Conservation (phyloP, 1,140 invertebrate genomes). For the Chymomyza costata region DNA sequence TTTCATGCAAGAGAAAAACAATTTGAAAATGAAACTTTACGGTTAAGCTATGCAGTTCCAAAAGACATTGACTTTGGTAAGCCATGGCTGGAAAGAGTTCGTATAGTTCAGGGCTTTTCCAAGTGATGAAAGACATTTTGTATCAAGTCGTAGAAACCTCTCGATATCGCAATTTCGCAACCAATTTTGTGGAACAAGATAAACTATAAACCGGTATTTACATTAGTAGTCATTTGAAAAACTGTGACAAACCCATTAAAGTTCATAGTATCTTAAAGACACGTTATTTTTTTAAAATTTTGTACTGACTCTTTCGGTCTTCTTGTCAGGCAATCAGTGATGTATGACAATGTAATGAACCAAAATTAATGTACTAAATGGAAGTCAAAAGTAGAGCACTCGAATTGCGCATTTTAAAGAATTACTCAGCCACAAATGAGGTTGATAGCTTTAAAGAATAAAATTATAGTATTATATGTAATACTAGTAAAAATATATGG, state of each 20-base stretch:
- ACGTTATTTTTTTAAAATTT: too few species aligned
- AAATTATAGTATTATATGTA: not conserved
- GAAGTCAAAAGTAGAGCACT: slow-evolving; percentile 54
- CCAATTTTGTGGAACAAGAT: slow-evolving; percentile 59
- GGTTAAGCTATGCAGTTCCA: slow-evolving; percentile 41
- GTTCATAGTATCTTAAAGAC: slow-evolving; percentile 1
- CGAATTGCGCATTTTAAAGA: slow-evolving; percentile 16
- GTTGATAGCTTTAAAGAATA: slow-evolving; percentile 4
- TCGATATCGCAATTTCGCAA: slow-evolving; percentile 47
- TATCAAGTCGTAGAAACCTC: too few species aligned
- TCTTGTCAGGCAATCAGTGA: slow-evolving; percentile 48
- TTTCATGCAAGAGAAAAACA: too few species aligned
- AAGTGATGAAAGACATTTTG: too few species aligned
- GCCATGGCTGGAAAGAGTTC: slow-evolving; percentile 8
- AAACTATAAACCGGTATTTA: slow-evolving; percentile 27
- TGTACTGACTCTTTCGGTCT: too few species aligned
- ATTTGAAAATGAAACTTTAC: slow-evolving; percentile 63
- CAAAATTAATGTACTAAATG: slow-evolving; percentile 61
- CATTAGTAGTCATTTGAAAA: slow-evolving; percentile 40
- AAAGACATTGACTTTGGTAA: slow-evolving; percentile 50
- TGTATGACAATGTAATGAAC: slow-evolving; percentile 67
- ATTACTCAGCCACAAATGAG: slow-evolving; percentile 1
- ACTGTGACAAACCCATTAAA: slow-evolving; percentile 56
- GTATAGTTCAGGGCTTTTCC: slow-evolving; percentile 49
- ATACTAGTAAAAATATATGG: not conserved